Evolutionary conservation across 2,113 vertebrate genomes (phyloP).

Genomic region (Cisticola juncidis): DNA sequence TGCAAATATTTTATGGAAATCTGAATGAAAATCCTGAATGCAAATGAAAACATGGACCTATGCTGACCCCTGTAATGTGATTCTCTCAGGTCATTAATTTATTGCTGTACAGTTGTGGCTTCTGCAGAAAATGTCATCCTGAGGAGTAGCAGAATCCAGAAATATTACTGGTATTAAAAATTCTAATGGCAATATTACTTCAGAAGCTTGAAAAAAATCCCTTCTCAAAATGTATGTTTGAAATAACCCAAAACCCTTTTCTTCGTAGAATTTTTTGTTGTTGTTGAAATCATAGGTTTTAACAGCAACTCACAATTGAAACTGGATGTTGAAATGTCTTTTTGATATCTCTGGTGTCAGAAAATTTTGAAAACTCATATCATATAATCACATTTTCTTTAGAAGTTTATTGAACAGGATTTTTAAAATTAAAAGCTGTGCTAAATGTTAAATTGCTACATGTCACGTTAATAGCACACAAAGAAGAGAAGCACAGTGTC

Average conservation of each 20-base stretch:
- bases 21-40: background rate
- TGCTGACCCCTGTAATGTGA: background rate
- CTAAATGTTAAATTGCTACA: slow-evolving; percentile 21
- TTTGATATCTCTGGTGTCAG: slow-evolving; percentile 18
- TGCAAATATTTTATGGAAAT: background rate
- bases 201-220: background rate
- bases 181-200: background rate
- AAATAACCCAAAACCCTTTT: background rate
- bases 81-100: background rate
- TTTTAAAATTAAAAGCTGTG: background rate
- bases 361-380: slow-evolving; percentile 5
- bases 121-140: background rate
- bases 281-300: slow-evolving; percentile 5
- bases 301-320: background rate
- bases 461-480: background rate
- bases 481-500: background rate
- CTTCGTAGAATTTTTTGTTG: background rate
- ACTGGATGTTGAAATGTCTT: slow-evolving; percentile 5
- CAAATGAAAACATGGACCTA: background rate
- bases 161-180: background rate
- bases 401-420: background rate
- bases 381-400: slow-evolving; percentile 2
- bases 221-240: background rate
- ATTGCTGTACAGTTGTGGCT: background rate
- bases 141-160: background rate